Evolutionary conservation across 2,113 vertebrate genomes (phyloP).

Genomic region (Trichomycterus rosablanca): DNA sequence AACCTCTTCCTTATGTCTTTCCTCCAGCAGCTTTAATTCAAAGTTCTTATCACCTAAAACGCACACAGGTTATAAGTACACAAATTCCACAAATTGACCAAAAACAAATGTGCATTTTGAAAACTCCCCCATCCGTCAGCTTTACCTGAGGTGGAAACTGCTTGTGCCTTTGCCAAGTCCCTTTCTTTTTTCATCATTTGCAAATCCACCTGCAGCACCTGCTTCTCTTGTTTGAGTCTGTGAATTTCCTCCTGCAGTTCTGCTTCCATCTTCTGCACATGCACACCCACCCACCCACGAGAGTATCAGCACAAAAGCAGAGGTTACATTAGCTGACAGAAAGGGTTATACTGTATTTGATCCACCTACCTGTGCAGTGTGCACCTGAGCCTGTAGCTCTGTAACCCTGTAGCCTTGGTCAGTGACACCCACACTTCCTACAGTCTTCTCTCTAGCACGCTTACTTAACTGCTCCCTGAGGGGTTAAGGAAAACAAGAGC

Average conservation of each 20-base stretch:
- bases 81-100: background rate
- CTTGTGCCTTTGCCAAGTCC: conserved; percentile 72
- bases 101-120: background rate
- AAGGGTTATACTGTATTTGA: background rate
- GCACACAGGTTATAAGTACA: conserved; percentile 14
- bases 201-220: conserved; percentile 79
- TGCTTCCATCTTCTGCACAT: conserved; percentile 72
- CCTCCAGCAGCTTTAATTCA: conserved; percentile 77
- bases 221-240: conserved; percentile 80
- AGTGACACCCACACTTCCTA: conserved; percentile 51
- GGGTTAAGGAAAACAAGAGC: no score
- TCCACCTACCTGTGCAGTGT: conserved; percentile 65
- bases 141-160: conserved; percentile 69
- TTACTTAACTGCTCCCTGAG: conserved; percentile 75
- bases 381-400: conserved; percentile 74
- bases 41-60: conserved; percentile 73
- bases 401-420: conserved; percentile 63
- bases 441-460: conserved; percentile 50
- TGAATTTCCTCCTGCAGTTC: conserved; percentile 72
- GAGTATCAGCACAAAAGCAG: conserved; percentile 15
- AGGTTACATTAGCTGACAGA: background rate
- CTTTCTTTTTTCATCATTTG: conserved; percentile 76
- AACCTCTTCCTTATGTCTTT: conserved; percentile 80
- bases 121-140: no score
- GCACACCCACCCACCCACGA: conserved; percentile 12